Conservation (phyloP, 2,797 vertebrate species). For the Rhabdophis nuchalis region DNA sequence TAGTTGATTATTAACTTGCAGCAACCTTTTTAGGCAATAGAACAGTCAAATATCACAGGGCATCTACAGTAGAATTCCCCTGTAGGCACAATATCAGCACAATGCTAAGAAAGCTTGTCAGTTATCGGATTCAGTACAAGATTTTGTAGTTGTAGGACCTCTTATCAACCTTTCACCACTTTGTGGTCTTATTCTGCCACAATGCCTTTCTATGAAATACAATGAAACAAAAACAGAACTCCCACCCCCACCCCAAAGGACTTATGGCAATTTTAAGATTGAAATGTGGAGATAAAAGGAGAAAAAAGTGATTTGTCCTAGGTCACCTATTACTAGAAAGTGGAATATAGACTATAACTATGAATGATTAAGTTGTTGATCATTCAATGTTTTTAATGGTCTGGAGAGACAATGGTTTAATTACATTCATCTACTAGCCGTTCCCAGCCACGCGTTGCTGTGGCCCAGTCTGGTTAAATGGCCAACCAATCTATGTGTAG, state of each 20-base stretch:
- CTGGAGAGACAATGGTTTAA: not conserved
- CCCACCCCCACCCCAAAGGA: not conserved
- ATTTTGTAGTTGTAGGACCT: conserved; percentile 8
- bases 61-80: not conserved
- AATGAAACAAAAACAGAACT: not conserved
- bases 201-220: conserved; percentile 13
- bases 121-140: conserved; percentile 1
- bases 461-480: no score
- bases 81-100: conserved; percentile 13
- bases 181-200: conserved; percentile 4
- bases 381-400: not conserved
- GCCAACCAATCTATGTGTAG: no score
- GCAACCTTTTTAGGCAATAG: not conserved
- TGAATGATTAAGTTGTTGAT: not conserved
- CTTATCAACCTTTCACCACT: conserved; percentile 7
- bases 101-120: conserved; percentile 10
- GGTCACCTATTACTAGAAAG: not conserved
- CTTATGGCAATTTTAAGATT: conserved; percentile 12
- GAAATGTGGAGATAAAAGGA: conserved; percentile 2
- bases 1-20: not conserved
- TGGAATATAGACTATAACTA: not conserved
- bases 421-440: not conserved
- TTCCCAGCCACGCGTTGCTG: no score
- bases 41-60: not conserved
- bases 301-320: not conserved